Evolutionary conservation across 1,140 invertebrate species (phyloP).

Genomic region (Bombyx mori): DNA sequence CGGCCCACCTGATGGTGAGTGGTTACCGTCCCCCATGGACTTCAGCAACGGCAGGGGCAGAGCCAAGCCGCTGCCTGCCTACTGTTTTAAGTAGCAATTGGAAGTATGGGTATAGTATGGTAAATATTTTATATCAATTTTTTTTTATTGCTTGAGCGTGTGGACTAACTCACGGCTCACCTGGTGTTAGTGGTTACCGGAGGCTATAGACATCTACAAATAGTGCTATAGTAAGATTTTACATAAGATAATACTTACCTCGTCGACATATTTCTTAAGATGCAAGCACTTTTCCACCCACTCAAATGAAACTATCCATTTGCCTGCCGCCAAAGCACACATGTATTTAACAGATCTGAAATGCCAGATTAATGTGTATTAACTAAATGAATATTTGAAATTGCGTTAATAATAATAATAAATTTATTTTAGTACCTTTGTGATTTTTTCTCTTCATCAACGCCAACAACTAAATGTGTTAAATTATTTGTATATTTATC

Average conservation of each 20-base stretch:
- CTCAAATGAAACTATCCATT: conserved; percentile 52
- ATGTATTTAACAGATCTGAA: conserved; percentile 47
- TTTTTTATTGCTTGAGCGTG: no score
- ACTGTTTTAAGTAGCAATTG: no score
- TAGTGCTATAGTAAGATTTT: background rate
- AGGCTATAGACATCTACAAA: no score
- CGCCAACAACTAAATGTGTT: conserved; percentile 58
- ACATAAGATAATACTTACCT: conserved; percentile 30
- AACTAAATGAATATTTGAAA: background rate
- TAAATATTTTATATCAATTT: no score
- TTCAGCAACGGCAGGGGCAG: no score
- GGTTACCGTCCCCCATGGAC: no score
- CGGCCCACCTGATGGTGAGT: no score
- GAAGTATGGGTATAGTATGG: no score
- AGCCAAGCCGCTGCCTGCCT: no score
- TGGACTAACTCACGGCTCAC: no score
- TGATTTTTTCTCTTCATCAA: conserved; percentile 53
- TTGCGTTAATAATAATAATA: background rate
- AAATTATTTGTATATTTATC: conserved; percentile 48
- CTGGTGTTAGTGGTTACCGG: no score
- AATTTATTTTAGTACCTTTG: conserved; percentile 36
- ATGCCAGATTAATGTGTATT: background rate
- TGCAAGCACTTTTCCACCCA: conserved; percentile 45
- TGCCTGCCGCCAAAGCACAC: conserved; percentile 46
- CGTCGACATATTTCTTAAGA: conserved; percentile 27